Conservation (phyloP, 2,113 vertebrate genomes). For the Spilogale gracilis region DNA sequence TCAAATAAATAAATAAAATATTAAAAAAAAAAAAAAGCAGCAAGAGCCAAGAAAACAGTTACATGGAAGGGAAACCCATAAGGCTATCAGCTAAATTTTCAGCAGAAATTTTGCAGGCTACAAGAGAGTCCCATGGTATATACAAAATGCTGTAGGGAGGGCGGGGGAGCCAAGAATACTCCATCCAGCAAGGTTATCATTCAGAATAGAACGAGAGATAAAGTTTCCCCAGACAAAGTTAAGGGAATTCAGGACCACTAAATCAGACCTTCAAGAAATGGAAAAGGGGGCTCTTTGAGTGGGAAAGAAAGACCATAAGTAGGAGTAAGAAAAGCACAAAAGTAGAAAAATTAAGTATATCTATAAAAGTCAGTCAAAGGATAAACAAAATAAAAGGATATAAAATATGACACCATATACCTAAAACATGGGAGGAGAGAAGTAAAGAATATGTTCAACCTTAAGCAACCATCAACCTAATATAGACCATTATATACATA, state of each 20-base stretch:
- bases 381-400: background rate
- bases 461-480: background rate
- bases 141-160: background rate
- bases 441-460: background rate
- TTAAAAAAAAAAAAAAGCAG: background rate
- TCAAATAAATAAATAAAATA: too few species aligned
- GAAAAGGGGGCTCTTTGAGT: background rate
- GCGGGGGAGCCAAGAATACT: too few species aligned
- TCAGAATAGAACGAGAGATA: background rate
- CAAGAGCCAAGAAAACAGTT: background rate
- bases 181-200: background rate
- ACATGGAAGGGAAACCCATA: background rate
- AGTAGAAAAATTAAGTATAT: background rate
- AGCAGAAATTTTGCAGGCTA: background rate
- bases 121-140: background rate
- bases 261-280: background rate
- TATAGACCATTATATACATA: background rate
- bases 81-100: background rate
- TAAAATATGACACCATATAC: background rate
- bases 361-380: background rate
- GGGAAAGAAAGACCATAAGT: background rate
- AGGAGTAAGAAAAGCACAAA: background rate
- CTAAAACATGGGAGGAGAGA: background rate
- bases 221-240: background rate
- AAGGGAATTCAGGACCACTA: background rate